Evolutionary conservation across 2,888 invertebrate genomes (phyloP), one percentile per base, ranked within the genome.

Genomic region (Cheiracanthium punctorium): DNA sequence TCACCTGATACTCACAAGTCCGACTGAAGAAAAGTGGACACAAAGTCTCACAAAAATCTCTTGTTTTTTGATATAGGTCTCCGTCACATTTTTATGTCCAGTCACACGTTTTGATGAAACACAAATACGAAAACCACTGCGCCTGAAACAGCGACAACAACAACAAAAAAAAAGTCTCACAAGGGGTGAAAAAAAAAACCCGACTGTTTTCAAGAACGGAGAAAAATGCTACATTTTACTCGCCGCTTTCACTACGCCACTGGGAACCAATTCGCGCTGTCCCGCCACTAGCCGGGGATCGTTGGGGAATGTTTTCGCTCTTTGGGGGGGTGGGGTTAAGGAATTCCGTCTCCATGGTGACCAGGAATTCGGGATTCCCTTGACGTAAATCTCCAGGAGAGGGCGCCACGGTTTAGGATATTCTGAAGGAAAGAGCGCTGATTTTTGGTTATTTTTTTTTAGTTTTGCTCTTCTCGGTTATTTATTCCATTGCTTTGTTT

Each of bases 281-380:
- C 58, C 58, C 58, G 58, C 58, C 58, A 58, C 58, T 58, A 12
- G 58, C 58, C 24, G 24, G 58, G 58, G 58, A 58, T 58, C 58
- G 24, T 24, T 58, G 58, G 58, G 58, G 24, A 58, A 58, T 58
- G 58, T 58, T 58, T 58, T 58, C 58, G 24, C 58, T 58, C 58
- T 24, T 20, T 20, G 58, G 58, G 48, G 58, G 24, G 58, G 58
- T 24, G 58, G n/a, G 58, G 58, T 58, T 58, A 58, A 58, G 58
- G 58, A 58, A 58, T 58, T 24, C 24, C 58, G 58, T 58, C 24
- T 58, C 58, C 58, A 58, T 20, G 58, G 58, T 1, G 12, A 58
- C 58, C 24, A 58, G 58, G 58, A 58, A 58, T 58, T 58, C 24
- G 2, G 48, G n/a, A n/a, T 24, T 58, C 24, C 58, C 24, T 12